Base-by-base conservation (phyloP, 2,113 vertebrate genomes). In the Hoplias malabaricus region DNA sequence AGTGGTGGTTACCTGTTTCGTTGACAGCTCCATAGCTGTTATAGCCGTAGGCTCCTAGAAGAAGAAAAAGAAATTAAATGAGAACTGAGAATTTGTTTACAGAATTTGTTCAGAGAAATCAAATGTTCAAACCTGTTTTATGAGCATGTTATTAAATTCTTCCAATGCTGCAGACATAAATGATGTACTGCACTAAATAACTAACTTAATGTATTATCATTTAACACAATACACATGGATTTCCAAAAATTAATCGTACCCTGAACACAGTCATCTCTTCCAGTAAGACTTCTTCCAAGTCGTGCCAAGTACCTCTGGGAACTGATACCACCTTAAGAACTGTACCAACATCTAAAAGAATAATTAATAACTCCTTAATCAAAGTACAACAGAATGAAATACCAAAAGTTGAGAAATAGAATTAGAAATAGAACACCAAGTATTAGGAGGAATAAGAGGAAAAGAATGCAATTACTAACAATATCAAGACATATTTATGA, bases 261-360 rank as follows among this genome's bases (percentile, higher is more conserved):
- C 91, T 93, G 87, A 99, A 98, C 57, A 99, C 96, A 72, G 95
- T 94, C 94, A 98, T 96, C 93, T 99, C 98, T 90, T 99, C 98
- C 85, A 99, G 84, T 56, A 99, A 91, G 71, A 99, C 98, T 90
- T 99, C 98, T 85, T 99, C 98, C 87, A 99, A 91, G 79, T 99
- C 97, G 74, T 98, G 94, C 98, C 98, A 99, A 56, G 95, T 98
- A 81, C 97, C 96, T 90, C 95, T 94, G 54, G 98, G 98, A 88
- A 99, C 94, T 40, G 95, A 95, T 80, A 99, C 98, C 72, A 99
- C 96, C 90, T 99, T 99, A 80, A 99, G 91, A 87, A 99, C 93
- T 0, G 95, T 98, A 79, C 98, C 97, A 82, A 94, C 89, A 86
- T 99, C 98, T 99, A 53, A 3, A 33, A 80, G 5, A 9, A 10